phyloP scores from a whole-genome alignment of 2,888 invertebrate genomes.

The Acanthoscelides obtectus region DNA sequence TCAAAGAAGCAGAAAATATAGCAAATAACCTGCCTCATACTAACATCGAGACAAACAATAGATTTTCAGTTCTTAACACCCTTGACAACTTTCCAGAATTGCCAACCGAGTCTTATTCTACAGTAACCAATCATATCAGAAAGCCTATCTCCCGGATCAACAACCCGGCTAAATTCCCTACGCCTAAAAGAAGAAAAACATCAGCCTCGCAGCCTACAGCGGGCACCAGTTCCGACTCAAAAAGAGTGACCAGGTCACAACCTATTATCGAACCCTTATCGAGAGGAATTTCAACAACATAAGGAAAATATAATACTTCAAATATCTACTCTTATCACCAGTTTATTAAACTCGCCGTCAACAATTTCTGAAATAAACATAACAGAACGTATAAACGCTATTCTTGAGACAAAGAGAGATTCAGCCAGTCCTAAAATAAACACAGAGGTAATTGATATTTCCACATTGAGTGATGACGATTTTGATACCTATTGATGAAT shows the following conservation, averaged over 20 bases:
- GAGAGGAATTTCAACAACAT: not conserved
- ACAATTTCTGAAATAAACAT: too few relatives aligned
- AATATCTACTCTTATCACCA: not conserved
- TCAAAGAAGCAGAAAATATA: not conserved
- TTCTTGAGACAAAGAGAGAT: too few relatives aligned
- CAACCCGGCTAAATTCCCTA: not conserved
- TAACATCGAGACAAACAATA: not conserved
- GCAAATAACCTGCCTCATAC: not conserved
- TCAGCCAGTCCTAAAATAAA: too few relatives aligned
- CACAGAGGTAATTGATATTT: too few relatives aligned
- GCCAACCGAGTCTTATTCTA: too few relatives aligned
- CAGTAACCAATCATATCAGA: not conserved
- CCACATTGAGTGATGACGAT: too few relatives aligned
- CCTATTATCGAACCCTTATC: not conserved
- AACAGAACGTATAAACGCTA: too few relatives aligned
- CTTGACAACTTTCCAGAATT: too few relatives aligned
- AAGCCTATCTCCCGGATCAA: not conserved
- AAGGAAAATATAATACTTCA: slow-evolving; percentile 1
- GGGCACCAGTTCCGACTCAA: too few relatives aligned
- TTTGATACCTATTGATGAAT: too few relatives aligned
- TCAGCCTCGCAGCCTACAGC: not conserved
- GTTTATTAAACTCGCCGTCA: not conserved
- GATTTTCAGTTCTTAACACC: not conserved
- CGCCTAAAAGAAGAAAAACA: not conserved
- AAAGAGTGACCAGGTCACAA: not conserved